Evolutionary conservation across 2,797 vertebrate genomes (phyloP), one percentile per base, ranked within the genome.

Genomic region (Falco rusticolus): DNA sequence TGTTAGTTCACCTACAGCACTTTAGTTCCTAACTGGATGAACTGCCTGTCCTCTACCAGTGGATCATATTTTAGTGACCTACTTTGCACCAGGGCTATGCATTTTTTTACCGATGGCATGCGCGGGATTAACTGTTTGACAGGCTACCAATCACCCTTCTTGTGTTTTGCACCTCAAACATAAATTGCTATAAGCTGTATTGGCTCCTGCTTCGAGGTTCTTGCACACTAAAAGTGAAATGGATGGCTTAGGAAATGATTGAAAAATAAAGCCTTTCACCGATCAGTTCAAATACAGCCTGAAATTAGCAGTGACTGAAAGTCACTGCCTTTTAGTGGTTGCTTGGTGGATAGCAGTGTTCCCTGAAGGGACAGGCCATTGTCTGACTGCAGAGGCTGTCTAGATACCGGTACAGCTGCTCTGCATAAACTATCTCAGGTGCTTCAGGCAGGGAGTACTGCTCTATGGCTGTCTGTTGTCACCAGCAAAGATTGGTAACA

Each of bases 21-120:
- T 92, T 80, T 82, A 94, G 93, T 91, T 92, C 87, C 96, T 97
- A 83, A 93, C 96, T 97, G 96, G 95, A 79, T 95, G 84, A 96
- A 86, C 82, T 97, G 89, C 94, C 90, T 97, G 82, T 93, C 89
- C 66, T 76, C 69, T 93, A 37, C 87, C 87, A 92, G 76, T 41
- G 43, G 64, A 93, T 94, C 78, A 45, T 63, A n/a, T 68, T 79
- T 71, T 78, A 92, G 93, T 94, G 90, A 59, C 84, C 59, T 82
- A 56, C 80, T 88, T 88, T 90, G 51, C 77, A 70, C 65, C 91
- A 81, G 70, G 89, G 63, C 89, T 64, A 43, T 91, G 89, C 79
- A 4, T 87, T 51, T 59, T 72, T 66, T 84, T 47, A 82, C 8
- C 9, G 80, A 72, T 20, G 10, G 57, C 80, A 87, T 75, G 10